Base-by-base conservation (phyloP, 2,113 vertebrate species). In the Boulengeromyrus knoepffleri region DNA sequence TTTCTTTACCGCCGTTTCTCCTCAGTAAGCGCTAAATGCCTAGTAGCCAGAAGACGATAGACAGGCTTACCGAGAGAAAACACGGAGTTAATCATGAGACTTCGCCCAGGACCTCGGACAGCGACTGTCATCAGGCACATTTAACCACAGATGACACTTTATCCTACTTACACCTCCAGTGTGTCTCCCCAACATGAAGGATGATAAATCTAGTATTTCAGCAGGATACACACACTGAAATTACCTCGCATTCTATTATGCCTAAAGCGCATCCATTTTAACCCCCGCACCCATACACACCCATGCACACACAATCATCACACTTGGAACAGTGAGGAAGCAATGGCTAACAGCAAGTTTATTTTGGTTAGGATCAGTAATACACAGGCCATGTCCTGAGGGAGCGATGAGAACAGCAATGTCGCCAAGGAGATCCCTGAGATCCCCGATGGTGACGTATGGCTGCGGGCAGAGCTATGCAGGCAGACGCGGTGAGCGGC, bases 311-410 rank as follows among this genome's bases (percentile, higher is more conserved):
- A 58, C 36, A 96, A 95, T 94, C 93, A 96, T 92, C 93, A 96
- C 92, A 94, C 93, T 92, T 90, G 90, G 91, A 94, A 92, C 92
- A 94, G 86, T 77, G 92, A 95, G 94, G 93, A 80, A 36, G 36
- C 93, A 95, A 96, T 93, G 91, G 95, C 95, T 95, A 95, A 96
- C 95, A 96, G 96, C 95, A 96, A 94, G 94, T 96, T 96, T 96
- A 96, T 96, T 96, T 96, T 95, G 95, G 95, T 96, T 95, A 95
- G 95, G 94, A 94, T 96, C 95, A 96, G 94, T 95, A 93, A 95
- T 95, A 96, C 95, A 96, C 92, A 93, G 94, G 95, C 94, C 92
- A 96, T 93, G 94, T 96, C 95, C 96, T 96, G 94, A 95, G 94
- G 95, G 95, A 91, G 93, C 93, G 92, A 95, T 94, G 94, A 83